phyloP scores from a whole-genome alignment of 2,888 invertebrate species.

The Macrosoma leucophasiata region DNA sequence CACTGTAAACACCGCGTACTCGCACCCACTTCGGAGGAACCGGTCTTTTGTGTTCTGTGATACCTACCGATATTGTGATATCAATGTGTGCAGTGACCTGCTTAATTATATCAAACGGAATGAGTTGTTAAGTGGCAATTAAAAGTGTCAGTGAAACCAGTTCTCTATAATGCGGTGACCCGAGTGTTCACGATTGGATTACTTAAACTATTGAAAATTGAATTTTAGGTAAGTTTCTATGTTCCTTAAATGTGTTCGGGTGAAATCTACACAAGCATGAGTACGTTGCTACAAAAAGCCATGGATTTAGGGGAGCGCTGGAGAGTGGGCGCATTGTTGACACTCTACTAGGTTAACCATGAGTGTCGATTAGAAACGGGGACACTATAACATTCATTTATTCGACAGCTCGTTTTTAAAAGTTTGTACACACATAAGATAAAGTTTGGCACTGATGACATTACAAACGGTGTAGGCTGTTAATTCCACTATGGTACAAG shows the following conservation, averaged over 20 bases:
- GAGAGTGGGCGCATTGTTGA: constrained; percentile 64
- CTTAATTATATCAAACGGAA: constrained; percentile 38
- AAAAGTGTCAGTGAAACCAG: constrained; percentile 35
- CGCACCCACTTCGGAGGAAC: constrained; percentile 44
- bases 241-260: constrained; percentile 22
- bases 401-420: too few species aligned
- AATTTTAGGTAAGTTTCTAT: constrained; percentile 47
- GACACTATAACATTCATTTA: too few species aligned
- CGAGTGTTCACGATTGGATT: constrained; percentile 50
- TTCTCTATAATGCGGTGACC: constrained; percentile 39
- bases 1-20: constrained; percentile 42
- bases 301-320: constrained; percentile 53
- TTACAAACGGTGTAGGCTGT: too few species aligned
- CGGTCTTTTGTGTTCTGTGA: constrained; percentile 54
- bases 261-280: constrained; percentile 33
- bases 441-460: too few species aligned
- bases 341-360: constrained; percentile 43
- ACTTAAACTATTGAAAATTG: constrained; percentile 37
- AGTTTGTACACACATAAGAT: too few species aligned
- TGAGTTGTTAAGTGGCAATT: constrained; percentile 33
- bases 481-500: too few species aligned
- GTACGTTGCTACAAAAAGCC: constrained; percentile 44
- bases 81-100: constrained; percentile 45
- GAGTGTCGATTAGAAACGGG: too few species aligned
- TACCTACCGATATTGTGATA: constrained; percentile 44